Base-by-base conservation (phyloP, 2,113 vertebrate genomes). In the Rynchops niger region DNA sequence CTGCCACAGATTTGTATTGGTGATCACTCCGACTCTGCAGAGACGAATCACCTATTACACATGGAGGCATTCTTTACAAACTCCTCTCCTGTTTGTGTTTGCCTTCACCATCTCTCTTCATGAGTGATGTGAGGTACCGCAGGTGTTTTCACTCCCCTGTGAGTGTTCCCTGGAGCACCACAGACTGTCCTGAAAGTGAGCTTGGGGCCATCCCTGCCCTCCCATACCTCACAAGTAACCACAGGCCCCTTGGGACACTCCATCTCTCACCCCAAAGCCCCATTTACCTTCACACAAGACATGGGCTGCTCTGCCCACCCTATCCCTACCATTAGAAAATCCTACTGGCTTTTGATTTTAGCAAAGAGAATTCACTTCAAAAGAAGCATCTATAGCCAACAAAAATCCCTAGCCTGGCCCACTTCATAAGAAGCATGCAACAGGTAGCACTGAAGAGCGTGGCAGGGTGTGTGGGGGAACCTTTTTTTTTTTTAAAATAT, bases 1-100 rank as follows among this genome's bases (percentile, higher is more conserved):
- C 38, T 73, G 74, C 82, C 93, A 62, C 78, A 58, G 29, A 88
- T 90, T 70, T 94, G 88, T 88, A 6, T 70, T 81, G 58, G 53
- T 62, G 71, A 77, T 88, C 40, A 38, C 77, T 82, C 82, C 8
- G 11, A 61, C 76, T 79, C 62, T 78, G 66, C 90, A 90, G 50
- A 82, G 85, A 82, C 21, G 69, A 87, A 85, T 84, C 49, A 56
- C 27, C 15, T 73, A 15, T 42, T 73, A 32, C 20, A 53, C 23
- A 55, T 5, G 32, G 49, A 90, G 11, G 30, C 6, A 3, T 58
- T 30, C 27, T 61, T 69, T 45, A 50, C 20, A 73, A 56, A 43
- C 26, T 86, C 7, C 36, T 69, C 58, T 90, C 66, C 71, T 21
- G 8, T 69, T 82, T 58, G 19, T n/a, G 15, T 52, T 61, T 85